A percentile compares a stretch with the other conserved stretches of the same genome.
phyloP scores from a whole-genome alignment of 2,113 vertebrate genomes.

The Microtus montanus region DNA sequence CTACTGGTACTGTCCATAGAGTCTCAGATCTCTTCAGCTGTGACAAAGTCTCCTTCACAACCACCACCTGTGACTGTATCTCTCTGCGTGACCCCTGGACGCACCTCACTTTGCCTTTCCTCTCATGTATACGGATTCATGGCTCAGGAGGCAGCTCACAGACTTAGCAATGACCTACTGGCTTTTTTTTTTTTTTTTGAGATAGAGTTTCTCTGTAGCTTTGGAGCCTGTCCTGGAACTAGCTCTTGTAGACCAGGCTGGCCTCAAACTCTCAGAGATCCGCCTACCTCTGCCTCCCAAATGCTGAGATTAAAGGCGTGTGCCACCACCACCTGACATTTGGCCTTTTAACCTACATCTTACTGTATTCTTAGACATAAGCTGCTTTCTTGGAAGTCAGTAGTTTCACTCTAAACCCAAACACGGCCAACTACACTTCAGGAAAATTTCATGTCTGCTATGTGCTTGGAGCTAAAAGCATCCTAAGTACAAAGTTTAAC shows the following conservation, averaged over 20 bases:
- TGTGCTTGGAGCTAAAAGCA: neutral
- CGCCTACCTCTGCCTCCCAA: too few relatives aligned
- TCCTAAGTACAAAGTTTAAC: neutral
- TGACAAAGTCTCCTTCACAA: neutral
- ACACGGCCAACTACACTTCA: neutral
- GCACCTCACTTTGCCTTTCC: neutral
- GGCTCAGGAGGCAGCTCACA: neutral
- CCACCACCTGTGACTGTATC: neutral
- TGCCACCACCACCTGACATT: neutral
- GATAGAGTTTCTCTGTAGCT: too few relatives aligned
- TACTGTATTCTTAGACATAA: neutral
- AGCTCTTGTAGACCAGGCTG: too few relatives aligned
- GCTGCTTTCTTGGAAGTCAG: constrained; percentile 22
- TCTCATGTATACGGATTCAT: neutral
- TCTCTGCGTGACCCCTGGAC: neutral
- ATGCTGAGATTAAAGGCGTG: too few relatives aligned
- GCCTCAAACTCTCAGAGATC: too few relatives aligned
- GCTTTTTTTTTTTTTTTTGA: neutral
- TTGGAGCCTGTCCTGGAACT: too few relatives aligned
- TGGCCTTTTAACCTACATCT: constrained; percentile 21
- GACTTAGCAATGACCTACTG: neutral
- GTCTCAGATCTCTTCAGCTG: neutral
- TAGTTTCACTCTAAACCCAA: neutral
- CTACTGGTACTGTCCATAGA: neutral
- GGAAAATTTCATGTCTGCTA: neutral